Percentiles rank a stretch among this genome's conserved stretches.
These are phyloP conservation scores for Calyptommatus sinebrachiatus DNA, from an alignment of 2,113 vertebrate genomes.

Conservation along the genomic window DNA sequence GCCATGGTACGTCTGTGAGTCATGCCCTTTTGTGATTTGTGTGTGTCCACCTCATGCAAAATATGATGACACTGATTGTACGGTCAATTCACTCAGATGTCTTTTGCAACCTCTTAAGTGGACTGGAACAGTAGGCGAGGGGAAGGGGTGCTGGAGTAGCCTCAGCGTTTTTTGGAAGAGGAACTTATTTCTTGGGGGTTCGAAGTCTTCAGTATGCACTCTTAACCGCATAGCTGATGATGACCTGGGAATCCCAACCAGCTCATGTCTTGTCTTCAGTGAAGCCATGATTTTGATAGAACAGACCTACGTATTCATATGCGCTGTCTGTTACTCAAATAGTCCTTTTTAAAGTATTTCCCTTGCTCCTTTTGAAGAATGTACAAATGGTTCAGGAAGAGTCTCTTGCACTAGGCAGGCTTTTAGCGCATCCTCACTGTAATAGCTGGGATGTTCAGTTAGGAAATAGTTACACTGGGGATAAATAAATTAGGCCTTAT, in stretches of 20 bases:
- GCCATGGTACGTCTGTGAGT: constrained; percentile 71
- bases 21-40: constrained; percentile 69
- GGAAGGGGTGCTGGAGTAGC: background rate
- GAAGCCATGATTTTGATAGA: background rate
- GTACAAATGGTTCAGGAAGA: background rate
- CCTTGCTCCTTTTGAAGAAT: constrained; percentile 15
- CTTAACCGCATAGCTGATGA: background rate
- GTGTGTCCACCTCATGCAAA: constrained; percentile 61
- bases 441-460: background rate
- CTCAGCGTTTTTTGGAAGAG: background rate
- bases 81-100: constrained; percentile 61
- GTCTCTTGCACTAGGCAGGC: background rate
- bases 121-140: constrained; percentile 40
- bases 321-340: background rate
- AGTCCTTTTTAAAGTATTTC: background rate
- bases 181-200: accelerated
- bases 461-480: accelerated
- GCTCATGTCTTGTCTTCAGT: background rate
- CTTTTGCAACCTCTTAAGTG: constrained; percentile 54
- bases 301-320: background rate
- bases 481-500: background rate
- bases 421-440: background rate
- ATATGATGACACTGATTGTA: constrained; percentile 62
- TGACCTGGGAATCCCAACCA: background rate
- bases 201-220: background rate